Conservation (phyloP, 2,797 vertebrate genomes). For the Champsocephalus esox region DNA sequence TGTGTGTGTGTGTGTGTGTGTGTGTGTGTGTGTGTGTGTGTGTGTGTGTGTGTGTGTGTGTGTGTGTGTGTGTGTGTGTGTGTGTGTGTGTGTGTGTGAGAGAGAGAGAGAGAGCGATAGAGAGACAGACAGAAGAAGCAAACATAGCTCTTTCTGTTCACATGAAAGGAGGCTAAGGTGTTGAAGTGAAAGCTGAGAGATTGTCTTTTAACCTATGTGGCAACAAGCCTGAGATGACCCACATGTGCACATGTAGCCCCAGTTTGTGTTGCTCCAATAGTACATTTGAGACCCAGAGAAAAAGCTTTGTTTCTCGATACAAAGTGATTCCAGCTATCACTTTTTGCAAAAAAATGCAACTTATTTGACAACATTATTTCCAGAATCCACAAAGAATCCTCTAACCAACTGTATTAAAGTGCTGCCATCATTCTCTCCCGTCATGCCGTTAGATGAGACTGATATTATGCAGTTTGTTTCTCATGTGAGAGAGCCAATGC, state of each 20-base stretch:
- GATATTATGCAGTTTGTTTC: too few species aligned
- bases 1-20: constrained; percentile 14
- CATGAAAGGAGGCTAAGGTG: constrained; percentile 59
- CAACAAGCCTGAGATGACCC: constrained; percentile 50
- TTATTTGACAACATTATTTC: background rate
- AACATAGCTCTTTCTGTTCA: constrained; percentile 48
- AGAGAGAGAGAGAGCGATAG: constrained; percentile 14
- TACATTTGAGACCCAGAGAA: background rate
- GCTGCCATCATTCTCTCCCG: too few species aligned
- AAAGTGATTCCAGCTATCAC: background rate
- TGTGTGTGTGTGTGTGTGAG: background rate
- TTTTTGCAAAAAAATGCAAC: background rate
- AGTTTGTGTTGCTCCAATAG: background rate
- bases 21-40: constrained; percentile 9
- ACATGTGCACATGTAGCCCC: background rate
- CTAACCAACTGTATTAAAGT: too few species aligned
- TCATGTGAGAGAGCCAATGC: too few species aligned
- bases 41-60: constrained; percentile 6
- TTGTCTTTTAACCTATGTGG: constrained; percentile 65
- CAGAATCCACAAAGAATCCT: too few species aligned
- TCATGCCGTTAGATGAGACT: too few species aligned
- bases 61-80: background rate
- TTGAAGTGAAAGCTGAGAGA: constrained; percentile 75
- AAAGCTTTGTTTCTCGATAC: background rate
- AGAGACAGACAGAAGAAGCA: constrained; percentile 31